These are phyloP conservation scores for Craseonycteris thonglongyai DNA, from an alignment of 2,113 vertebrate species.

Conservation along the genomic window DNA sequence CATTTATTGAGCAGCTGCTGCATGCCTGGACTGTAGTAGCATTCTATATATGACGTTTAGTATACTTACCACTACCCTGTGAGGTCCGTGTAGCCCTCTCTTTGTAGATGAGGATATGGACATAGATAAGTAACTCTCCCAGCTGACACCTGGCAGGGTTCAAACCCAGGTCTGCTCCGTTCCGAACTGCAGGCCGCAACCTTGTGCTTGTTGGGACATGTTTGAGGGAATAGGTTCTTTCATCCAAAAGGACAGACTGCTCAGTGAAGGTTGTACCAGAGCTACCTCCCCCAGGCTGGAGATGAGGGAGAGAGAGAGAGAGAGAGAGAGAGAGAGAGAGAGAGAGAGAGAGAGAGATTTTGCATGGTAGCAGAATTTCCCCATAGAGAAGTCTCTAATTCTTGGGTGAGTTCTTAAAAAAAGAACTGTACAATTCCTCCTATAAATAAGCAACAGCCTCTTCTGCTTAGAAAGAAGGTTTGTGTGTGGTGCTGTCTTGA, in stretches of 20 bases:
- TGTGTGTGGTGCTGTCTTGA: not conserved
- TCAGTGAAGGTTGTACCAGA: accelerated
- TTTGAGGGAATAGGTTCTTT: not conserved
- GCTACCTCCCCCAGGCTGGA: not conserved
- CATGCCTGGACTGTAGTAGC: too few species aligned
- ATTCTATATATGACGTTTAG: not conserved
- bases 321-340: too few species aligned
- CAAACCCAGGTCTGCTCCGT: accelerated
- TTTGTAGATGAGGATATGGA: accelerated
- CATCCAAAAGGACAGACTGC: accelerated
- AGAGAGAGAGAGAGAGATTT: not conserved
- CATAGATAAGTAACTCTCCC: too few species aligned
- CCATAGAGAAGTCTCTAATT: accelerated
- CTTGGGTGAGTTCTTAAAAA: not conserved
- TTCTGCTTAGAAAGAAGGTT: not conserved
- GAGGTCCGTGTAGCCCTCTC: accelerated
- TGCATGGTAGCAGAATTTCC: not conserved
- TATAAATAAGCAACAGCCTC: not conserved
- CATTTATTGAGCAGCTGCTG: not conserved
- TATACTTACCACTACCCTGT: too few species aligned
- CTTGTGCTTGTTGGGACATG: not conserved
- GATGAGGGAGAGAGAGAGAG: too few species aligned
- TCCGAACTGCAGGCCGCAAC: accelerated
- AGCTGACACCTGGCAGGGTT: accelerated
- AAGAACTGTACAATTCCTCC: not conserved